These are phyloP conservation scores for Heliconius hewitsoni DNA, from an alignment of 1,140 invertebrate species.

Conservation along the genomic window DNA sequence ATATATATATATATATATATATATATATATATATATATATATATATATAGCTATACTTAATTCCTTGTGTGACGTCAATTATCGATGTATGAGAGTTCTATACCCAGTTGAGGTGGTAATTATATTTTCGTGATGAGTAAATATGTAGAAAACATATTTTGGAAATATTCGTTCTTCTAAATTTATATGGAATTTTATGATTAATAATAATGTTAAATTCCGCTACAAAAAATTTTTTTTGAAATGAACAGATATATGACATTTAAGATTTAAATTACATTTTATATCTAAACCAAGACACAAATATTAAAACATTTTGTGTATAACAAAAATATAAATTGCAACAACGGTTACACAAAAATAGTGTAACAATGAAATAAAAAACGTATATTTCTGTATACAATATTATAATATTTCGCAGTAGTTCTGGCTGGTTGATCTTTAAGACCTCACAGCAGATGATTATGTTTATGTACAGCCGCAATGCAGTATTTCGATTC, in stretches of 20 bases:
- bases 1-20: too few species aligned
- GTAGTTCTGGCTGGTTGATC: neutral
- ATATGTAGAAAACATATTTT: too few species aligned
- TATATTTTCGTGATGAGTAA: neutral
- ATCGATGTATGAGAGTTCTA: neutral
- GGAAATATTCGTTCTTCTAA: too few species aligned
- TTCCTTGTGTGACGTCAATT: neutral
- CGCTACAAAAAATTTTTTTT: neutral
- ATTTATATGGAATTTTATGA: too few species aligned
- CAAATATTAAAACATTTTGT: too few species aligned
- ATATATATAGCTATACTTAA: neutral
- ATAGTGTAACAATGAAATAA: neutral
- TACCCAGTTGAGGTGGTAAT: neutral
- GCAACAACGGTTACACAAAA: neutral
- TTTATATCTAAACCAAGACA: too few species aligned
- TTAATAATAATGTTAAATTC: too few species aligned
- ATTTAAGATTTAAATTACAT: neutral
- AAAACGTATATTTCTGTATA: neutral
- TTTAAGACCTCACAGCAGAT: conserved; percentile 10
- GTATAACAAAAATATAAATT: neutral
- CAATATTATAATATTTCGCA: neutral
- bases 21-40: too few species aligned
- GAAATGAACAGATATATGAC: neutral
- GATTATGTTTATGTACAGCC: conserved; percentile 10
- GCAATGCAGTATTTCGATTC: conserved; percentile 29